Evolutionary conservation across 2,113 vertebrate species (phyloP), one percentile per base, ranked within the genome.

Genomic region (Chiloscyllium plagiosum): DNA sequence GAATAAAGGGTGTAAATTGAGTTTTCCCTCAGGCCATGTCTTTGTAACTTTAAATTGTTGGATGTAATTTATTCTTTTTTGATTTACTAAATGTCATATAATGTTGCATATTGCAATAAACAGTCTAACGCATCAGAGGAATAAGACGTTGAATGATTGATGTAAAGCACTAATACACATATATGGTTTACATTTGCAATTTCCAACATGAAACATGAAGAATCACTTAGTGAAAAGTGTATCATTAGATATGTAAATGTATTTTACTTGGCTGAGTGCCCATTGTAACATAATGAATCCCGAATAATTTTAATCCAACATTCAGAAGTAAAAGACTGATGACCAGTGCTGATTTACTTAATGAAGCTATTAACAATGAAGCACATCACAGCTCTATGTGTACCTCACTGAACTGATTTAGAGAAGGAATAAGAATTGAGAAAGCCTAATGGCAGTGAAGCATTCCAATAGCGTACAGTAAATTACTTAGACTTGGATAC

Each of bases 241-340:
- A 95, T 72, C 94, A 52, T 95, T 76, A 95, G 94, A 95, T 95
- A 95, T 95, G 94, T 95, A 95, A 95, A 76, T 95, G 94, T 72
- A 95, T 95, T 95, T 95, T 95, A 72, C 69, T 95, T 95, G 94
- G 94, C 94, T 95, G 94, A 47, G 42, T 95, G 94, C 94, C 94
- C 69, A 47, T 29, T 95, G 68, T 70, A 95, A 50, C 66, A 95
- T 72, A 70, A 70, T 95, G 94, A 95, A 95, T 76, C 69, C 93
- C 47, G 12, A 95, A 95, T 95, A 70, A 95, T 95, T 76, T 95
- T 70, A 76, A 52, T 72, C 68, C 47, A 72, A 52, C 61, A 66
- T 37, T 33, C 89, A 93, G 61, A 93, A 93, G 66, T 70, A 72
- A 76, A 95, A 72, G 94, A 95, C 69, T 52, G 37, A 95, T 95